A percentile compares a stretch with the other conserved stretches of the same genome.
Evolutionary conservation across 2,797 vertebrate species (phyloP).

Genomic region (Emys orbicularis): DNA sequence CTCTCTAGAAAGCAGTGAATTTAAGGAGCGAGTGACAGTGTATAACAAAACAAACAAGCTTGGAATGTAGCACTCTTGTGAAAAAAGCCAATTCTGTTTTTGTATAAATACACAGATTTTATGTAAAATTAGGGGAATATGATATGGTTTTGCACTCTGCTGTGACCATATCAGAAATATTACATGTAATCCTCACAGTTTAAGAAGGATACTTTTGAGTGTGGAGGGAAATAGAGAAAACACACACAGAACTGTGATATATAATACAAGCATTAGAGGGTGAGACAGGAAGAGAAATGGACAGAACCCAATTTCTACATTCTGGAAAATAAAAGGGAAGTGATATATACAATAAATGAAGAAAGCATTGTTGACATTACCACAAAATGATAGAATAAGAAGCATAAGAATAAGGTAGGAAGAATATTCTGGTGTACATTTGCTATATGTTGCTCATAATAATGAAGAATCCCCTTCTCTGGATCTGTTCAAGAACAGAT

Average conservation of each 20-base stretch:
- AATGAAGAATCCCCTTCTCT: background rate
- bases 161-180: rapidly evolving
- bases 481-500: background rate
- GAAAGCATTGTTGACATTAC: background rate
- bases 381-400: background rate
- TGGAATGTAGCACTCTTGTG: background rate
- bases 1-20: background rate
- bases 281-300: background rate
- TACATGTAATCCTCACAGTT: background rate
- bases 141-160: background rate
- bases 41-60: background rate
- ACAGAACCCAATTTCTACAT: background rate
- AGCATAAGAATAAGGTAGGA: background rate
- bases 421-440: background rate
- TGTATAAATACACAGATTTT: background rate
- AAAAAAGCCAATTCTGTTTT: background rate
- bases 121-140: background rate
- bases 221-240: background rate
- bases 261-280: background rate
- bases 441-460: background rate
- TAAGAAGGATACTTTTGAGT: background rate
- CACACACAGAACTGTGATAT: background rate
- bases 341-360: rapidly evolving
- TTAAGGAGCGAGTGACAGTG: background rate
- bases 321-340: background rate